phyloP scores from a whole-genome alignment of 2,797 vertebrate genomes.

The Rhinoraja longicauda region DNA sequence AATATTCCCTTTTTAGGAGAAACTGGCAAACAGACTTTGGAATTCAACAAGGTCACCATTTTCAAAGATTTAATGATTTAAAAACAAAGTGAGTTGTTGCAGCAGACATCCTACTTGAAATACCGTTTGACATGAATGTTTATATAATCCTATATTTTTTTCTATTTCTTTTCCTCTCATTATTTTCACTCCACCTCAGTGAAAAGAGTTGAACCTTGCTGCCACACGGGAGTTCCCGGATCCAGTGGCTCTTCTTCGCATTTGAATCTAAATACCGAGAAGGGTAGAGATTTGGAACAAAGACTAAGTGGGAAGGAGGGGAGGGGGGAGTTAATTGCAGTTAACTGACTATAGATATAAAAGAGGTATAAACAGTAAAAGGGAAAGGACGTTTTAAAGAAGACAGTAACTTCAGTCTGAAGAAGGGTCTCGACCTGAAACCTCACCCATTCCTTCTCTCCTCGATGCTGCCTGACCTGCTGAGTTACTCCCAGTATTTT shows the following conservation, averaged over 20 bases:
- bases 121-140: neutral
- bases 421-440: too few relatives aligned
- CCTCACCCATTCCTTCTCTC: too few relatives aligned
- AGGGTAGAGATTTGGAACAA: neutral
- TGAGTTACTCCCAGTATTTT: too few relatives aligned
- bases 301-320: too few relatives aligned
- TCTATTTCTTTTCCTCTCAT: neutral
- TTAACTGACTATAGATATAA: too few relatives aligned
- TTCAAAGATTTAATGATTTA: neutral
- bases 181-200: neutral
- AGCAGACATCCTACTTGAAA: neutral
- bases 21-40: neutral
- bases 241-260: neutral
- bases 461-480: too few relatives aligned
- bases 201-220: neutral
- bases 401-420: too few relatives aligned
- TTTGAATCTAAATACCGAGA: neutral
- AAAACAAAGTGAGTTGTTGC: neutral
- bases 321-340: too few relatives aligned
- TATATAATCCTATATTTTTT: neutral
- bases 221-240: neutral
- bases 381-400: too few relatives aligned
- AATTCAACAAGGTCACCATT: neutral
- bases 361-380: too few relatives aligned
- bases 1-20: conserved; percentile 29